Percentiles rank a stretch among this genome's conserved stretches.
Evolutionary conservation across 1,140 invertebrate genomes (phyloP).

Genomic region (Brachionus sp.): DNA sequence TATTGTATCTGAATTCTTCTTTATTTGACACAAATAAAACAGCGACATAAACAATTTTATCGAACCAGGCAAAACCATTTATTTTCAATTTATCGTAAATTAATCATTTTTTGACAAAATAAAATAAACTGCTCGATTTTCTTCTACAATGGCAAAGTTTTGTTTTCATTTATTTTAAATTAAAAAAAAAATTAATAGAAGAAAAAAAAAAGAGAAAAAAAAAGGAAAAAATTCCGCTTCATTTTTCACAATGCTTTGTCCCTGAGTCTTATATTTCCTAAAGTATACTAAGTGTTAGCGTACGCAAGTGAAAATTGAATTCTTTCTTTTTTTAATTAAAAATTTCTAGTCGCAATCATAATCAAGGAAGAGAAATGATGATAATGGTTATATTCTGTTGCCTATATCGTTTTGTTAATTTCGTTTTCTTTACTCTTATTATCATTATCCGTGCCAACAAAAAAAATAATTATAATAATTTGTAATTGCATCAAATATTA

Average conservation of each 20-base stretch:
- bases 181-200: background rate
- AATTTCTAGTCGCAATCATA: background rate
- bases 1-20: background rate
- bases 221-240: background rate
- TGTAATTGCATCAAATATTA: conserved; percentile 21
- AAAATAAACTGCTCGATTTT: background rate
- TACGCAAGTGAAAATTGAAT: background rate
- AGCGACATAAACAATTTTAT: conserved; percentile 24
- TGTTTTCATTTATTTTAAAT: background rate
- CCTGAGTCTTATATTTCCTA: background rate
- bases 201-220: background rate
- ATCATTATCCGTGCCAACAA: conserved; percentile 6
- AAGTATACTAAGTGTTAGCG: background rate
- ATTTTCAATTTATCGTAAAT: conserved; percentile 29
- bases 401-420: background rate
- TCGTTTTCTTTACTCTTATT: background rate
- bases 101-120: conserved; percentile 10
- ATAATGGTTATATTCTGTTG: background rate
- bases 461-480: conserved; percentile 34
- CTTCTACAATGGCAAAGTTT: background rate
- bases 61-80: conserved; percentile 13
- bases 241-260: background rate
- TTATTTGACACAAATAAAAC: background rate
- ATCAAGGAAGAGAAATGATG: background rate
- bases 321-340: background rate